Evolutionary conservation across 2,113 vertebrate species (phyloP), one percentile per base, ranked within the genome.

Genomic region (Chaenocephalus aceratus): DNA sequence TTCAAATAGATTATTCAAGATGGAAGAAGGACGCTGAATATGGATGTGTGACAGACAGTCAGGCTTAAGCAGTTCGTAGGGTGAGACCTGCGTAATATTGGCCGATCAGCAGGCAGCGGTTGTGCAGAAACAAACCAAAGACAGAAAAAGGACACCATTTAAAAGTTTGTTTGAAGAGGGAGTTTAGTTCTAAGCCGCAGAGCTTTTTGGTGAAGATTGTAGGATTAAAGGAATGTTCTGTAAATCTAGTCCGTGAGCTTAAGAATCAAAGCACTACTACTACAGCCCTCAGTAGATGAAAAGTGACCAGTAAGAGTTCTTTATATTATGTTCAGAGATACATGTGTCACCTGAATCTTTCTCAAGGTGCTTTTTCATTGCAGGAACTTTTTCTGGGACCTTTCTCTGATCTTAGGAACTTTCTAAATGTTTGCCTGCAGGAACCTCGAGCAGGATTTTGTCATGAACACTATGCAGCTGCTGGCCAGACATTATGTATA

Each of bases 171-270:
- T 75, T 67, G 59, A 83, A 70, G 73, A 71, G 61, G 44, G 63
- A 79, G 56, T 72, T 74, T 7, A 56, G 61, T 53, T 21, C 10
- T 44, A 71, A 69, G 75, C 72, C 1, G 6, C 15, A 13, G 34
- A 80, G 80, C 74, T 63, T 71, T 46, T 54, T 65, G 60, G 59
- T 52, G 21, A 1, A 54, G 78, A 75, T 61, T 77, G 57, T 53
- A n/a, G 65, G 80, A 88, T 86, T 84, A 77, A 54, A 84, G 83
- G 41, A 79, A 44, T 53, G 26, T 71, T 78, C 30, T 66, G 62
- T 69, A 63, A 56, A 87, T 82, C 60, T 61, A 45, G 52, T 65
- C 41, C 60, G 60, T 80, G 77, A 79, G 69, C 67, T 64, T 58
- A 0, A 41, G 30, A 65, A 2, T 1, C 51, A 30, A 61, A 14